Conservation (phyloP, 2,797 vertebrate genomes). For the Saxicola maurus region DNA sequence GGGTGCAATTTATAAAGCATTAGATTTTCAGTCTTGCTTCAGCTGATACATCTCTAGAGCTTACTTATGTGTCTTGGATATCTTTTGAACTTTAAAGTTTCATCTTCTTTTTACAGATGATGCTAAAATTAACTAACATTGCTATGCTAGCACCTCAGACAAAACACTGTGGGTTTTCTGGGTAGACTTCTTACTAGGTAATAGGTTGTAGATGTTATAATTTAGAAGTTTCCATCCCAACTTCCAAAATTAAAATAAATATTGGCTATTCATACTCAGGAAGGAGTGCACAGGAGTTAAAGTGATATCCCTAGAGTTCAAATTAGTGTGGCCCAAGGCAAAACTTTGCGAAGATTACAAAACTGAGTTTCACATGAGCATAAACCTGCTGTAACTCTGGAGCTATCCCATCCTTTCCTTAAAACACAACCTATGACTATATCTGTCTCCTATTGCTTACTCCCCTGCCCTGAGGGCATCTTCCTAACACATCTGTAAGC, state of each 20-base stretch:
- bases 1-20: not conserved
- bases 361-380: not conserved
- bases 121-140: not conserved
- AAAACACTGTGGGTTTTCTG: not conserved
- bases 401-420: not conserved
- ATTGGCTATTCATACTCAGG: not conserved
- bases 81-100: not conserved
- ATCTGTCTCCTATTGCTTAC: not conserved
- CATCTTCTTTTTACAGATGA: not conserved
- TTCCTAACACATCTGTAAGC: not conserved
- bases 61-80: not conserved
- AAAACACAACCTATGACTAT: not conserved
- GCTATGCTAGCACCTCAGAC: not conserved
- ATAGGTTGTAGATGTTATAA: not conserved
- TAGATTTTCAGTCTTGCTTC: not conserved
- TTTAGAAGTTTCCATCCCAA: not conserved
- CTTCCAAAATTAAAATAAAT: not conserved
- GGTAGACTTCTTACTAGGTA: not conserved
- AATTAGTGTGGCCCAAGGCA: not conserved
- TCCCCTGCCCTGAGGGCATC: not conserved
- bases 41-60: not conserved
- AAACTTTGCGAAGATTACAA: not conserved
- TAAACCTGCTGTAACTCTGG: not conserved
- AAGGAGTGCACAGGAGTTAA: not conserved
- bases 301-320: not conserved